Evolutionary conservation across 2,113 vertebrate genomes (phyloP), one percentile per base, ranked within the genome.

Genomic region (Misgurnus mizolepis): DNA sequence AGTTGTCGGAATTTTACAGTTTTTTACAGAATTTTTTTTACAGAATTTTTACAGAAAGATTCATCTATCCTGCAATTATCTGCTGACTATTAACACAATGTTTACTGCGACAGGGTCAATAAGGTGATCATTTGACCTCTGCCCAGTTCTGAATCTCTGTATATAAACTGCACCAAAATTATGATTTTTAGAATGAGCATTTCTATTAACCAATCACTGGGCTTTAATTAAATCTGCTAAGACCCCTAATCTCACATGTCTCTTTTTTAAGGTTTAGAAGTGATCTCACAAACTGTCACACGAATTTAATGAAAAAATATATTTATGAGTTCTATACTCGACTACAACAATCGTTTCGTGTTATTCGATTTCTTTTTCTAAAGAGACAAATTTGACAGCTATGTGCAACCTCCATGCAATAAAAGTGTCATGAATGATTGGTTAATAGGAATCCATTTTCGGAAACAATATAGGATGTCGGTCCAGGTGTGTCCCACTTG

Each of bases 401-500:
- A 15, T 6, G 39, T 12, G 12, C 3, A 22, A 61, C 39, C 12
- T 61, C n/a, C 45, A 6, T 43, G 71, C 40, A 49, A n/a, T 49
- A 64, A 11, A 50, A 14, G 5, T 75, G 55, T 27, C 56, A 49
- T 3, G 22, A 8, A 12, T 76, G 14, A 65, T 11, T 50, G 14
- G 22, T 7, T 65, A 45, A 53, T 47, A 62, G 15, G 8, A 64
- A 15, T 49, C 12, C 15, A 34, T 65, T 76, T 65, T 22, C 8
- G 49, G 73, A 9, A 76, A 65, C 58, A 74, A 61, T 11, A 50
- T 43, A 43, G 43, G 71, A 61, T 47, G 56, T 45, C 1, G 7
- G 45, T 61, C 56, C 71, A 74, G 71, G 41, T n/a, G 41, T 73
- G 70, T 73, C 55, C 39, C 41, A 60, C 70, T 60, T 73, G 39